Conservation (phyloP, 2,797 vertebrate genomes). For the Mormyrops attenuatus region DNA sequence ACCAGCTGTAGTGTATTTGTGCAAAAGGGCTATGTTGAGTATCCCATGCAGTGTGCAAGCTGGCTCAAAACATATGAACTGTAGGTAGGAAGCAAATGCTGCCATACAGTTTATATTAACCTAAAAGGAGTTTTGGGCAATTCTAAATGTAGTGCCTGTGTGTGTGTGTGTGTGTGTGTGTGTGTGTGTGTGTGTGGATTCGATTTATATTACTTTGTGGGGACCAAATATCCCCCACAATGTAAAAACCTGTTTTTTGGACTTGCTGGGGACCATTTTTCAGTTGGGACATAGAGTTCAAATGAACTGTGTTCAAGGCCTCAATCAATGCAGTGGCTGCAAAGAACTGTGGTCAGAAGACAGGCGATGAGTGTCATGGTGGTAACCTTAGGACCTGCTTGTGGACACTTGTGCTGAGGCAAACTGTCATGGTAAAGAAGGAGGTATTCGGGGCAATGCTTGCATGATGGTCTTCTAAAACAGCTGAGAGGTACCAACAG, state of each 20-base stretch:
- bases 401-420: neutral
- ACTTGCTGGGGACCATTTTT: neutral
- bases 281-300: neutral
- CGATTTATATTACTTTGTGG: neutral
- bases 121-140: neutral
- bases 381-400: neutral
- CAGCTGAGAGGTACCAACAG: neutral
- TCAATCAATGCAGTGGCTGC: neutral
- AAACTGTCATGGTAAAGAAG: neutral
- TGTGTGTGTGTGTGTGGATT: neutral
- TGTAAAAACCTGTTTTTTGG: neutral
- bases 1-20: conserved; percentile 2
- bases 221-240: neutral
- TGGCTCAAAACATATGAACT: conserved; percentile 2
- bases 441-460: neutral
- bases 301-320: neutral
- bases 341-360: neutral
- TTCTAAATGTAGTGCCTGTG: neutral
- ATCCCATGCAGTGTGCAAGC: neutral
- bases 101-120: neutral
- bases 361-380: neutral
- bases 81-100: neutral
- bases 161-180: neutral
- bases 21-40: conserved; percentile 6
- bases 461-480: neutral